These are phyloP conservation scores for Spinus olivaceus DNA, from an alignment of 2,797 vertebrate species.

Conservation along the genomic window DNA sequence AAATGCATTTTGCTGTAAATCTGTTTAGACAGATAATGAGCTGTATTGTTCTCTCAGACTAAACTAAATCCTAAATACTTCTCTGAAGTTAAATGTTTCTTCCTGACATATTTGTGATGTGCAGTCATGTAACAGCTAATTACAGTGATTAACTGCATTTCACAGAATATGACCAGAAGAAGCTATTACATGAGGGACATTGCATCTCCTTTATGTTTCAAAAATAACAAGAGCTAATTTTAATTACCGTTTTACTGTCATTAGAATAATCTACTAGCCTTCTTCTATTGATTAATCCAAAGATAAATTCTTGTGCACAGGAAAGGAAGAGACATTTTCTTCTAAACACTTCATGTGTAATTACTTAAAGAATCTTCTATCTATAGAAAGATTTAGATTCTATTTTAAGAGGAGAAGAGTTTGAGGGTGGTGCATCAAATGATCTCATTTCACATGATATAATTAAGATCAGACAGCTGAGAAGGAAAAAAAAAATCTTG, in stretches of 20 bases:
- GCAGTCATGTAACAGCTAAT: background rate
- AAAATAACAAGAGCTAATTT: background rate
- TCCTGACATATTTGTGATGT: background rate
- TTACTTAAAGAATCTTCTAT: background rate
- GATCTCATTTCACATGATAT: background rate
- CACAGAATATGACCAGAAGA: background rate
- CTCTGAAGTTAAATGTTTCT: background rate
- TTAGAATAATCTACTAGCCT: background rate
- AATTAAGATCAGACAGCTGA: background rate
- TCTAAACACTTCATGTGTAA: background rate
- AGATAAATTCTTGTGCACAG: background rate
- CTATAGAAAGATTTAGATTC: background rate
- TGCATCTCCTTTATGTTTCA: background rate
- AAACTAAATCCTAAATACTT: background rate
- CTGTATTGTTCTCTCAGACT: background rate
- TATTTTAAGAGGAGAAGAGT: constrained; percentile 1
- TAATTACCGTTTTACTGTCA: background rate
- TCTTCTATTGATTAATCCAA: background rate
- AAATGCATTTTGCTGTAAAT: background rate
- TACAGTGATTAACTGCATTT: background rate
- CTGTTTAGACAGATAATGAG: background rate
- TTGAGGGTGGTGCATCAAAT: background rate
- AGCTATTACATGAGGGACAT: background rate
- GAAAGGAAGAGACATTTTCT: background rate
- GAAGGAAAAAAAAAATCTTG: background rate